Conservation (phyloP, 2,888 invertebrate genomes). For the Protula sp. region DNA sequence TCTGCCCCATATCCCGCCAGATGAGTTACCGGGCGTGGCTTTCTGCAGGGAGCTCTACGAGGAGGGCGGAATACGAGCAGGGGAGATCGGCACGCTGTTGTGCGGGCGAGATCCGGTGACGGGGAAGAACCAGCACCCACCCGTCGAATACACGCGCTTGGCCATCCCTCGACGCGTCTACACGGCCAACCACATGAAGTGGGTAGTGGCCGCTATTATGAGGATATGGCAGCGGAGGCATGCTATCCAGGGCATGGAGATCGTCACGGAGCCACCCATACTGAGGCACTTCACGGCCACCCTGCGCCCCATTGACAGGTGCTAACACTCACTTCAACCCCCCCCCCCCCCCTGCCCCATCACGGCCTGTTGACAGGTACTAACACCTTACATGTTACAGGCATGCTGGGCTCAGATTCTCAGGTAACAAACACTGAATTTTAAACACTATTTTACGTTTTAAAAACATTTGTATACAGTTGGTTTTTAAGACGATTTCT, state of each 20-base stretch:
- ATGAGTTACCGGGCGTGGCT: neutral
- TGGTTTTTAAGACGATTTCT: too few species aligned
- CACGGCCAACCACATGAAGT: neutral
- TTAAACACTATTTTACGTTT: too few species aligned
- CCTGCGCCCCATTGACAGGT: neutral
- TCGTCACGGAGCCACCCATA: neutral
- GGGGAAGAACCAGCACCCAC: neutral
- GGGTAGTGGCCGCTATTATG: neutral
- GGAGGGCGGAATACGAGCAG: neutral
- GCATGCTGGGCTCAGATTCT: too few species aligned
- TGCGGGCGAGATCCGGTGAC: neutral
- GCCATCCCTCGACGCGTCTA: neutral
- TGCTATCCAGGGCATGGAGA: neutral
- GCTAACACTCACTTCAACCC: too few species aligned
- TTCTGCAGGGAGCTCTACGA: neutral
- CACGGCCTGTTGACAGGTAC: too few species aligned
- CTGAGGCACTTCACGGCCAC: neutral
- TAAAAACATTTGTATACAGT: too few species aligned
- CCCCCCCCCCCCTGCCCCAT: too few species aligned
- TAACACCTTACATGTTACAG: too few species aligned
- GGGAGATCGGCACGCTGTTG: neutral
- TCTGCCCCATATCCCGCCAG: neutral
- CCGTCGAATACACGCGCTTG: neutral
- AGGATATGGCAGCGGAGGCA: neutral
- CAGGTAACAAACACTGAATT: too few species aligned